Base-by-base conservation (phyloP, 1,140 invertebrate genomes). In the Triops longicaudatus region DNA sequence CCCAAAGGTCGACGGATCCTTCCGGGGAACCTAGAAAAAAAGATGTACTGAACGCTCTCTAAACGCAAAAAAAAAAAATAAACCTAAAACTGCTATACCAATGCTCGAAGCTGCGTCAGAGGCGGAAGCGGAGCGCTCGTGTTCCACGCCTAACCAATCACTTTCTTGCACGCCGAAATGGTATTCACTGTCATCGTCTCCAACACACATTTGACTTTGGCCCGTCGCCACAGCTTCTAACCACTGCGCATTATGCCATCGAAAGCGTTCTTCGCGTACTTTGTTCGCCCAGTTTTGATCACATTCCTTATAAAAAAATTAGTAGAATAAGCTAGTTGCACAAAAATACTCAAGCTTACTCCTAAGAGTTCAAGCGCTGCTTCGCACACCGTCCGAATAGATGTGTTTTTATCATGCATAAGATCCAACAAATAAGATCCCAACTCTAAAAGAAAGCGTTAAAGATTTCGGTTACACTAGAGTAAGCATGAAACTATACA, bases 211-310 rank as follows among this genome's bases (percentile, higher is more conserved):
- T 22, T 63, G 50, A 63, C 50, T 63, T 14, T 63, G 50, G 50
- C 50, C 50, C 14, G 50, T 72, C 17, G 73, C 75, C 26, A 79
- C 78, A 17, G 74, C 73, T 81, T 96, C 95, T 73, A 99, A 84
- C 98, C 97, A 99, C 83, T 98, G 95, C 0, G 93, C 92, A 85
- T 99, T 99, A 84, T 99, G 95, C 83, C 93, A 95, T 26, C 94
- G 88, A 83, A 99, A 99, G 81, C 96, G 93, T 85, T 98, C 96
- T 79, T 94, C 88, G 86, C 95, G 93, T 77, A 99, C 97, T 80
- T 94, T 89, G 42, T 90, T 91, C 2, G 93, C 91, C 96, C 96
- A 99, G 78, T 94, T 91, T 79, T 89, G 89, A 84, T 96, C 92
- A 83, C 92, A 91, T 83, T 97, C 90, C 89, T 92, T 4, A 7